Conservation (phyloP, 2,113 vertebrate genomes). For the Addax nasomaculatus region DNA sequence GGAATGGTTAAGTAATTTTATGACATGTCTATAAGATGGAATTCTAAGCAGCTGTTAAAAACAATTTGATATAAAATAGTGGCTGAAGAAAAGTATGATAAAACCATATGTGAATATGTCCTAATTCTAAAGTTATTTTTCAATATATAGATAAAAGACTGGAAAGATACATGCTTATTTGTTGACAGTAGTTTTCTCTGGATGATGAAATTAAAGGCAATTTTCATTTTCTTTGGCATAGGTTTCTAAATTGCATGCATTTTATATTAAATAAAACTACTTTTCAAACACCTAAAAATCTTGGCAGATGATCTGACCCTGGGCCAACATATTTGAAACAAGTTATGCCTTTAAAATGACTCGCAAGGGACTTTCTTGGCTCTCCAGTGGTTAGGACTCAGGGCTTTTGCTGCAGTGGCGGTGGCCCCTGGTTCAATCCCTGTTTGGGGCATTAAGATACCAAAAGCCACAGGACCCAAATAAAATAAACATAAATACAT, state of each 20-base stretch:
- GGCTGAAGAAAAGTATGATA: neutral
- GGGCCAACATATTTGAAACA: neutral
- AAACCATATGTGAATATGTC: neutral
- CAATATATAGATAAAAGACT: neutral
- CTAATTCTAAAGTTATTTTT: neutral
- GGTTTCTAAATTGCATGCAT: neutral
- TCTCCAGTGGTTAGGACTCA: rapidly evolving
- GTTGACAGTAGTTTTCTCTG: neutral
- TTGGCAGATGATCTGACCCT: neutral
- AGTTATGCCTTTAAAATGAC: neutral
- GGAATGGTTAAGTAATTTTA: neutral
- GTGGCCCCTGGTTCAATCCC: neutral
- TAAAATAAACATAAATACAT: neutral
- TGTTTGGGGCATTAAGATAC: neutral
- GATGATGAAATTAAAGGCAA: neutral
- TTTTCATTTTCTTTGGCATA: neutral
- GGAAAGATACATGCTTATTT: neutral
- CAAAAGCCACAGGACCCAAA: neutral
- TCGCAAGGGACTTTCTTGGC: neutral
- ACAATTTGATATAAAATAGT: neutral
- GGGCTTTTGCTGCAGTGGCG: neutral
- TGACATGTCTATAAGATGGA: neutral
- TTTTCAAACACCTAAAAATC: neutral
- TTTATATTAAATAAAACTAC: neutral
- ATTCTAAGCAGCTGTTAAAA: neutral